Evolutionary conservation across 2,113 vertebrate genomes (phyloP).

Genomic region (Arenaria interpres): DNA sequence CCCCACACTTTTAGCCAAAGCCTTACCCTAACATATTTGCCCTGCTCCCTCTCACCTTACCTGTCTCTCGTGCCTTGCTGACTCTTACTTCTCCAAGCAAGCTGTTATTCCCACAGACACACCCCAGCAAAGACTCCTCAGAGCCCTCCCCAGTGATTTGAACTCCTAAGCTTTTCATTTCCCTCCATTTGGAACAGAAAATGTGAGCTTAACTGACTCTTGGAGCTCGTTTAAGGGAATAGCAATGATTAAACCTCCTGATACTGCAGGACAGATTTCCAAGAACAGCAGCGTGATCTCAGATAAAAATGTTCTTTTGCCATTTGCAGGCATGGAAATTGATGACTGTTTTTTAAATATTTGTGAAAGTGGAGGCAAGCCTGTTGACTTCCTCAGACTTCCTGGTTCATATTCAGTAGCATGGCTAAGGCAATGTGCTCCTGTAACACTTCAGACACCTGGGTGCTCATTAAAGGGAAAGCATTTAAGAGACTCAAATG

Average conservation of each 20-base stretch:
- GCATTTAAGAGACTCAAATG: neutral
- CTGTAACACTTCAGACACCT: neutral
- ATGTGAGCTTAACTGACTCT: neutral
- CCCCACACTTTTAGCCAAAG: neutral
- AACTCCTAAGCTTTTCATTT: constrained; percentile 28
- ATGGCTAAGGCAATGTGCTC: neutral
- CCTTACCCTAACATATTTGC: neutral
- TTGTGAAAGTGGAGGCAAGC: constrained; percentile 12
- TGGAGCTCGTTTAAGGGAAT: neutral
- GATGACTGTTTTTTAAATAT: constrained; percentile 27
- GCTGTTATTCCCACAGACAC: neutral
- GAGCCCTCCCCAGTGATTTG: neutral
- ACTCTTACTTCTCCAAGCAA: neutral
- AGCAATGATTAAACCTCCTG: neutral
- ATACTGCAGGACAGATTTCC: neutral
- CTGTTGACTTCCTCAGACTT: constrained; percentile 12
- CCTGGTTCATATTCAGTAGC: neutral
- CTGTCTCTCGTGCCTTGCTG: neutral
- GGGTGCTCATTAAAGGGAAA: neutral
- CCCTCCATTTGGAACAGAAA: constrained; percentile 4
- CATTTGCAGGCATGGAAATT: neutral
- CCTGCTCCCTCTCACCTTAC: neutral
- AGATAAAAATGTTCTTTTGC: neutral
- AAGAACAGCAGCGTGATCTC: neutral
- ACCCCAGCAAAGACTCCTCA: neutral